Percentiles rank a stretch among this genome's conserved stretches.
Evolutionary conservation across 2,113 vertebrate genomes (phyloP).

Genomic region (Mus spicilegus): DNA sequence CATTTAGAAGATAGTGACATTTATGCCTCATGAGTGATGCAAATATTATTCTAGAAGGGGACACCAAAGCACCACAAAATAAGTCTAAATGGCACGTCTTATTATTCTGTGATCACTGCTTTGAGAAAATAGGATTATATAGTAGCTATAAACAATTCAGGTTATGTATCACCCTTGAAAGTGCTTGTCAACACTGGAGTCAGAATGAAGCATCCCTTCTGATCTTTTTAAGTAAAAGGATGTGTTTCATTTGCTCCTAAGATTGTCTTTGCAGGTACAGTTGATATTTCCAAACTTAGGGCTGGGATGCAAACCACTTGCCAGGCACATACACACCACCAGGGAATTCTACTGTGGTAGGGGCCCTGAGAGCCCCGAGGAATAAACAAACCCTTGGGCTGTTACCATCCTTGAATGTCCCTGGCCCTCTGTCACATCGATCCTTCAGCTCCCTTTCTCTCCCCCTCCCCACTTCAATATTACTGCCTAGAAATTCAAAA

Average conservation of each 20-base stretch:
- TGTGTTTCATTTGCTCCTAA: constrained; percentile 21
- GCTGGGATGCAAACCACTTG: neutral
- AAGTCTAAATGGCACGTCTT: neutral
- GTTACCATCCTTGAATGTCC: neutral
- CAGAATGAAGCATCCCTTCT: neutral
- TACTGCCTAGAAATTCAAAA: neutral
- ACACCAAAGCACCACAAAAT: neutral
- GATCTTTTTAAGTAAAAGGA: constrained; percentile 28
- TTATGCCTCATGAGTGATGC: neutral
- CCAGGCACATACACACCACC: too few species aligned
- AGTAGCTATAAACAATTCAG: neutral
- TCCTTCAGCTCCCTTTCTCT: neutral
- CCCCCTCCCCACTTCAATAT: neutral
- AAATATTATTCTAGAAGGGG: constrained; percentile 21
- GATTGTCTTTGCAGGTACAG: constrained; percentile 16
- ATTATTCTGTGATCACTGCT: neutral
- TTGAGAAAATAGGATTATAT: neutral
- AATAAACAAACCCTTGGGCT: neutral
- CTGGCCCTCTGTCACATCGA: neutral
- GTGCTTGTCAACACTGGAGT: neutral
- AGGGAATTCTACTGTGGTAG: neutral
- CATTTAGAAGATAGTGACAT: neutral
- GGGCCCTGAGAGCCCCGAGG: neutral
- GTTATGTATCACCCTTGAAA: too few species aligned
- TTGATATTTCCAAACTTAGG: constrained; percentile 7